phyloP scores from a whole-genome alignment of 2,797 vertebrate species.

The Bradypodion pumilum region DNA sequence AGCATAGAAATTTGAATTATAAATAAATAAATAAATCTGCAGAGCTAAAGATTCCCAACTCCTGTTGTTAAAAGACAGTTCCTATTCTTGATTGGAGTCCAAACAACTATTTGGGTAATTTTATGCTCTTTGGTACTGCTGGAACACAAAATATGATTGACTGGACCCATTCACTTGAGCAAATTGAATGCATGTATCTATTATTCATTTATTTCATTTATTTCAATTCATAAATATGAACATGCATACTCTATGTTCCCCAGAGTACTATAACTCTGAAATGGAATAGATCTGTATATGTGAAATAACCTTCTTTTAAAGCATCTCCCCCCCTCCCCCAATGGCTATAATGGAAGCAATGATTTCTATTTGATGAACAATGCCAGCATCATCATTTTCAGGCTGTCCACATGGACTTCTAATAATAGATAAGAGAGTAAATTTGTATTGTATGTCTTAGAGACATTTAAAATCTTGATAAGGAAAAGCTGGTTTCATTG shows the following conservation, averaged over 20 bases:
- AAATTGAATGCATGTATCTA: slow-evolving; percentile 39
- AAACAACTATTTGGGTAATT: slow-evolving; percentile 70
- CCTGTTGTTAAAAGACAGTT: slow-evolving; percentile 62
- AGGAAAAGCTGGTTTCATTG: slow-evolving; percentile 79
- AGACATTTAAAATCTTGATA: slow-evolving; percentile 83
- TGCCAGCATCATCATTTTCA: slow-evolving; percentile 88
- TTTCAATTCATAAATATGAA: slow-evolving; percentile 78
- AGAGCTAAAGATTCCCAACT: slow-evolving; percentile 7
- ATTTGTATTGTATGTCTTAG: slow-evolving; percentile 80
- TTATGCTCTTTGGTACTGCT: slow-evolving; percentile 72
- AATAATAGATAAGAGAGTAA: slow-evolving; percentile 82
- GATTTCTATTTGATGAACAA: slow-evolving; percentile 78
- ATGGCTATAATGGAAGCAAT: slow-evolving; percentile 73
- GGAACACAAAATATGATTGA: slow-evolving; percentile 76
- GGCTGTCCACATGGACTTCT: slow-evolving; percentile 90
- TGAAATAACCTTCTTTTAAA: slow-evolving; percentile 77
- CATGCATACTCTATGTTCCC: slow-evolving; percentile 73
- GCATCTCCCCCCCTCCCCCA: slow-evolving; percentile 65
- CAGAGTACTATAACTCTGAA: slow-evolving; percentile 65
- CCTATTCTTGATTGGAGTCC: slow-evolving; percentile 74
- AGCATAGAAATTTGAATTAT: too few species aligned
- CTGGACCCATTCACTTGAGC: slow-evolving; percentile 75
- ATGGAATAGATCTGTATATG: slow-evolving; percentile 74
- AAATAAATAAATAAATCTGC: too few species aligned
- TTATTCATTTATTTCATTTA: too few species aligned